Evolutionary conservation across 53 echinoderm and acorn worm species (phyloP), one percentile per base, ranked within the genome.

Genomic region (Arbacia lixula): DNA sequence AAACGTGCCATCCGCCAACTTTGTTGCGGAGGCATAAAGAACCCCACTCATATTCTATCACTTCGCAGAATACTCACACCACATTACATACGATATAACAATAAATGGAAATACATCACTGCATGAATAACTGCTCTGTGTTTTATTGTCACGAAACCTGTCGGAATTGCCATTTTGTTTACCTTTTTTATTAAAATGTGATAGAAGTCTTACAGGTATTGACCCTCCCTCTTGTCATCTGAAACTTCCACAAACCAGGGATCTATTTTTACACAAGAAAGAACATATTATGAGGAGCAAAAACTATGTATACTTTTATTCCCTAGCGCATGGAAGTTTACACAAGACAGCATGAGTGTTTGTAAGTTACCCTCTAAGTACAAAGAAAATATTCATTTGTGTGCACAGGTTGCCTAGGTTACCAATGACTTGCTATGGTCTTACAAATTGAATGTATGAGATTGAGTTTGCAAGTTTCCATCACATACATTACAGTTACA

Each of bases 291-390:
- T 81, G 82, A 81, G 63, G 63, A 81, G 82, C 63, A 16, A 64
- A 81, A 81, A 81, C 62, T 63, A 81, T 81, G 82, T 81, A 81
- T 81, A 81, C 62, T 49, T 37, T 81, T 77, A 52, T 63, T 64
- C 82, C 82, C 82, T 42, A 51, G 82, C n/a, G 26, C 43, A 29
- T 63, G 64, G 64, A 81, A 81, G 82, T 81, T 81, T 43, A 42
- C 41, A 43, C 14, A 43, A 30, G 42, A 64, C 60, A 62, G 28
- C 21, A 17, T 21, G 19, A n/a, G n/a, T n/a, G n/a, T n/a, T n/a
- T 39, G 64, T 38, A 81, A 32, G 50, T 40, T 29, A 41, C 64
- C 64, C 49, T 43, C 42, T 63, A 81, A 58, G 61, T 79, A 79
- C 79, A 79, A 60, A 79, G 79, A n/a, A n/a, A n/a, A 38, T 30